phyloP scores from a whole-genome alignment of 1,140 invertebrate genomes.

The Heliothis virescens region DNA sequence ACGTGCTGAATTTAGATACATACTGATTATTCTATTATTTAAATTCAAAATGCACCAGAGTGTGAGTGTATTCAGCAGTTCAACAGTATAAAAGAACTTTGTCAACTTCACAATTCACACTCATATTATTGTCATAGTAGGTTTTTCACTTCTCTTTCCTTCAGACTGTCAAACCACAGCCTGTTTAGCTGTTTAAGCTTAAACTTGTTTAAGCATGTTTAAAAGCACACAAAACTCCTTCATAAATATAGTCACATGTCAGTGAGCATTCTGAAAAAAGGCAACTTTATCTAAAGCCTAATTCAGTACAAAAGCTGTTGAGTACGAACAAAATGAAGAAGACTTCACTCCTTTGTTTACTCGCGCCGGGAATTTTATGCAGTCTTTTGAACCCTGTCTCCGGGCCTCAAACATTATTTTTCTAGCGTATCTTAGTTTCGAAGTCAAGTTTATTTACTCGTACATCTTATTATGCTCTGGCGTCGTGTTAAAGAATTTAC shows the following conservation, averaged over 20 bases:
- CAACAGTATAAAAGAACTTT: too few relatives aligned
- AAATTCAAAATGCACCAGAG: too few relatives aligned
- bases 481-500: conserved; percentile 13
- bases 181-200: too few relatives aligned
- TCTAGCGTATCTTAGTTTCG: conserved; percentile 47
- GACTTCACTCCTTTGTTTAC: conserved; percentile 47
- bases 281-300: conserved; percentile 33
- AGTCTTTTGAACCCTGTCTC: conserved; percentile 58
- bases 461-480: conserved; percentile 14
- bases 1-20: not conserved
- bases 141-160: too few relatives aligned
- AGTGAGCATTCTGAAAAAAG: not conserved
- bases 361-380: conserved; percentile 53
- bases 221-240: not conserved
- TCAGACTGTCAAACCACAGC: not conserved
- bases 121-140: not conserved
- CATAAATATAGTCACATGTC: conserved; percentile 6
- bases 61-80: too few relatives aligned
- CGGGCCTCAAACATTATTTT: conserved; percentile 53
- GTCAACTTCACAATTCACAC: not conserved
- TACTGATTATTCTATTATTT: too few relatives aligned
- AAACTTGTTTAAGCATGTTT: not conserved
- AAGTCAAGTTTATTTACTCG: conserved; percentile 16
- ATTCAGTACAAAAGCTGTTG: conserved; percentile 41
- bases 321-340: conserved; percentile 40